These are phyloP conservation scores for Chironomus tepperi DNA, from an alignment of 1,140 invertebrate genomes.

Conservation along the genomic window DNA sequence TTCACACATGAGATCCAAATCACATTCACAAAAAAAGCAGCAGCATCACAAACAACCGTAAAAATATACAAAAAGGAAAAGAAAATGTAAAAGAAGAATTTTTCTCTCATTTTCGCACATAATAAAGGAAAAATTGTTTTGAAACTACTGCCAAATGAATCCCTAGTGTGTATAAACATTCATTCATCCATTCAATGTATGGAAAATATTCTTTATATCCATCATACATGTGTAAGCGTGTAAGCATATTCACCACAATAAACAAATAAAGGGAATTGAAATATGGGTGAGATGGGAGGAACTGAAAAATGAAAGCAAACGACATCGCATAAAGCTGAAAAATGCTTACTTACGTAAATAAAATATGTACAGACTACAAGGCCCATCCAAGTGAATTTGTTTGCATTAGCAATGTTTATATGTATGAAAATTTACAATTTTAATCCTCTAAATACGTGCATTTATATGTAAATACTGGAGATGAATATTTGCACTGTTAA, in stretches of 20 bases:
- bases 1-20: too few species aligned
- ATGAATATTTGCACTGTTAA: too few species aligned
- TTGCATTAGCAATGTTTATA: neutral
- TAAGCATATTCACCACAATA: neutral
- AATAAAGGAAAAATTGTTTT: constrained; percentile 6
- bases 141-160: neutral
- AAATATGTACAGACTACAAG: neutral
- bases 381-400: neutral
- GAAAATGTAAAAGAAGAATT: neutral
- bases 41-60: neutral
- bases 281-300: neutral
- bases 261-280: neutral
- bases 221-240: neutral
- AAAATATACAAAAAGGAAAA: neutral
- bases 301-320: neutral
- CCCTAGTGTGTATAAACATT: neutral
- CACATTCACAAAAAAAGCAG: too few species aligned
- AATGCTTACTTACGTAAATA: constrained; percentile 2
- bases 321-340: neutral
- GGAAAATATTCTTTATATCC: neutral
- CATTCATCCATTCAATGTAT: constrained; percentile 12
- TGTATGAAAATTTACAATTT: neutral
- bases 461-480: too few species aligned
- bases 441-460: too few species aligned
- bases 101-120: neutral